Evolutionary conservation across 2,113 vertebrate species (phyloP).

Genomic region (Lepisosteus osseus): DNA sequence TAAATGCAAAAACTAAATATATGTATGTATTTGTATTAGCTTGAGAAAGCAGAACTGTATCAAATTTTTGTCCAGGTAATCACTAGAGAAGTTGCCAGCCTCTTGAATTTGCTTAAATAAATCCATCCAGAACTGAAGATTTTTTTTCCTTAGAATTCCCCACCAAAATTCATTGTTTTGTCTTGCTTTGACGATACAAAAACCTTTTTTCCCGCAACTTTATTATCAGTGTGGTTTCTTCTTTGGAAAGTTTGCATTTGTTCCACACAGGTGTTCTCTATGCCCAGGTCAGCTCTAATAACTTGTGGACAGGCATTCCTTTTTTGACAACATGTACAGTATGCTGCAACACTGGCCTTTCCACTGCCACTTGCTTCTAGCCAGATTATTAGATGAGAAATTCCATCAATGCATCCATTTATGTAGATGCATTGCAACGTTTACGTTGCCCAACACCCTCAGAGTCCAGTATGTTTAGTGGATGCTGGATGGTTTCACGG

Average conservation of each 20-base stretch:
- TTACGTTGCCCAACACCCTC: not conserved
- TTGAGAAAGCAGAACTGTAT: too few species aligned
- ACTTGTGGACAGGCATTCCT: not conserved
- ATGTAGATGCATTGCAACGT: not conserved
- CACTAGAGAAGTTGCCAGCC: not conserved
- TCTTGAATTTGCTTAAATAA: conserved; percentile 2
- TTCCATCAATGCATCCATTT: not conserved
- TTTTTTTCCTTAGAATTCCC: not conserved
- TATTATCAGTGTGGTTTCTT: not conserved
- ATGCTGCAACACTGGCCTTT: not conserved
- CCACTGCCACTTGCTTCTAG: not conserved
- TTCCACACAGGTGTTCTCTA: not conserved
- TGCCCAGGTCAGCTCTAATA: not conserved
- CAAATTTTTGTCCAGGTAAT: too few species aligned
- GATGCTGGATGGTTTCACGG: not conserved
- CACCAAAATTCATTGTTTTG: not conserved
- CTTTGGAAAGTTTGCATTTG: not conserved
- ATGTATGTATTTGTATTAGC: too few species aligned
- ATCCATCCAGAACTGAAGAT: conserved; percentile 5
- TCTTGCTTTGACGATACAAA: not conserved
- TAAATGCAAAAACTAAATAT: too few species aligned
- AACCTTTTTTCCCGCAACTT: not conserved
- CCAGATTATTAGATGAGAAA: not conserved
- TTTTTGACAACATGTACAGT: not conserved
- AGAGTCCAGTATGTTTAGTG: not conserved